These are phyloP conservation scores for Autographa pulchrina DNA, from an alignment of 2,888 invertebrate genomes.

Conservation along the genomic window DNA sequence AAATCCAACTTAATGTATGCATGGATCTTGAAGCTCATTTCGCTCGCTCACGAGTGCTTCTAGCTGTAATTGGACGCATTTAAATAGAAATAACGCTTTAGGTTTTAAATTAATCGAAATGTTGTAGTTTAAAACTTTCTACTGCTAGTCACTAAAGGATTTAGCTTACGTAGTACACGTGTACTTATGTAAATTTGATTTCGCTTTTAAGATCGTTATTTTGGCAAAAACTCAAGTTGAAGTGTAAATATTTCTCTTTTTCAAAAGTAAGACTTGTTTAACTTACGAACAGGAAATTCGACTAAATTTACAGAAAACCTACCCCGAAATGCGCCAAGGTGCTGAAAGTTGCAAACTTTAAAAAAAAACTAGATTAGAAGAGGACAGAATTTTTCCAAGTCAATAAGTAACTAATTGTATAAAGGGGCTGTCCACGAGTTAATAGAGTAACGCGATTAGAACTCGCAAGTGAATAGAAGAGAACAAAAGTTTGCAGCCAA, in stretches of 20 bases:
- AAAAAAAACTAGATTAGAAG: conserved; percentile 64
- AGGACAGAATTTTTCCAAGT: conserved; percentile 68
- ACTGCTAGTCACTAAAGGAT: conserved; percentile 6
- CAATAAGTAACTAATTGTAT: conserved; percentile 82
- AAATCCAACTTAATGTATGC: conserved; percentile 60
- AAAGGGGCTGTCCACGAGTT: conserved; percentile 82
- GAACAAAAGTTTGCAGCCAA: conserved; percentile 67
- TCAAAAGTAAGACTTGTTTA: conserved; percentile 24
- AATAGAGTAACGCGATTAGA: conserved; percentile 82
- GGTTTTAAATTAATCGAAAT: conserved; percentile 46
- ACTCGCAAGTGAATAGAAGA: conserved; percentile 78
- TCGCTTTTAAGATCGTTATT: conserved; percentile 22
- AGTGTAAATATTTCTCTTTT: conserved; percentile 2
- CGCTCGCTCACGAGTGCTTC: conserved; percentile 52
- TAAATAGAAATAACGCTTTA: conserved; percentile 52
- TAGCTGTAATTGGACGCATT: conserved; percentile 55
- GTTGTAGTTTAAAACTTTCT: conserved; percentile 25
- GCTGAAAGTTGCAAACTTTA: conserved; percentile 45
- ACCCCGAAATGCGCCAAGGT: conserved; percentile 36
- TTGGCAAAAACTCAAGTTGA: too few relatives aligned
- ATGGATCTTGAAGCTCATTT: conserved; percentile 55
- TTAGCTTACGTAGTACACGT: conserved; percentile 1
- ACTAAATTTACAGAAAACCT: conserved; percentile 58
- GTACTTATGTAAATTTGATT: conserved; percentile 43
- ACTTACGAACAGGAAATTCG: conserved; percentile 27